phyloP scores from a whole-genome alignment of 2,888 invertebrate species.

The Zonitis immaculata region DNA sequence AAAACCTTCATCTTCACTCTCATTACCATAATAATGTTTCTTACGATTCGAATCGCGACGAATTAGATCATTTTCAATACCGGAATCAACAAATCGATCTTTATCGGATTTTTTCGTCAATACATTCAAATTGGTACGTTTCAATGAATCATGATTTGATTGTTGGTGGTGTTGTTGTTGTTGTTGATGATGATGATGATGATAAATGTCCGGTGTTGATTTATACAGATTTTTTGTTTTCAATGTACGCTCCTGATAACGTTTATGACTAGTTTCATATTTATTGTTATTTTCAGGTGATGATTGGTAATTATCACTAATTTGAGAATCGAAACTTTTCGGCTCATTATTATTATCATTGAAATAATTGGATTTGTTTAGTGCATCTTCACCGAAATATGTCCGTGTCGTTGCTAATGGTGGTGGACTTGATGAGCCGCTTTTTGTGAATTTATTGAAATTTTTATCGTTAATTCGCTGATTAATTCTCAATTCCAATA shows the following conservation, averaged over 20 bases:
- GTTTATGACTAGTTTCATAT: slow-evolving; percentile 40
- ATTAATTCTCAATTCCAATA: slow-evolving; percentile 70
- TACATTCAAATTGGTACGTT: slow-evolving; percentile 41
- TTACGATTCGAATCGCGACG: slow-evolving; percentile 59
- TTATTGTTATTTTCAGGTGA: slow-evolving; percentile 58
- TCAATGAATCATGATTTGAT: slow-evolving; percentile 58
- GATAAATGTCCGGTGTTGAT: slow-evolving; percentile 59
- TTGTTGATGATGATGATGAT: too few relatives aligned
- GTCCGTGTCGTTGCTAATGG: slow-evolving; percentile 54
- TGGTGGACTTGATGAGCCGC: slow-evolving; percentile 53
- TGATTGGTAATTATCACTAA: slow-evolving; percentile 56
- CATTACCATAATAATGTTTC: slow-evolving; percentile 47
- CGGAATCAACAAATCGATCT: slow-evolving; percentile 68
- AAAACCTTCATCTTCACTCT: slow-evolving; percentile 68
- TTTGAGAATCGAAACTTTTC: slow-evolving; percentile 62
- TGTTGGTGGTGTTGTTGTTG: slow-evolving; percentile 33
- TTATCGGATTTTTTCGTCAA: slow-evolving; percentile 1
- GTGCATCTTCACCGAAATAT: slow-evolving; percentile 52
- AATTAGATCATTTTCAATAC: slow-evolving; percentile 74
- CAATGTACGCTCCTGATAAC: background rate
- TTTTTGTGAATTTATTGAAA: slow-evolving; percentile 53
- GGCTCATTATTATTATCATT: slow-evolving; percentile 61
- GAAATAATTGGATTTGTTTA: slow-evolving; percentile 45
- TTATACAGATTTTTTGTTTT: slow-evolving; percentile 50
- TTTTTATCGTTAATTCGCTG: slow-evolving; percentile 52